Evolutionary conservation across 2,113 vertebrate species (phyloP).

Genomic region (Periophthalmus modestus): DNA sequence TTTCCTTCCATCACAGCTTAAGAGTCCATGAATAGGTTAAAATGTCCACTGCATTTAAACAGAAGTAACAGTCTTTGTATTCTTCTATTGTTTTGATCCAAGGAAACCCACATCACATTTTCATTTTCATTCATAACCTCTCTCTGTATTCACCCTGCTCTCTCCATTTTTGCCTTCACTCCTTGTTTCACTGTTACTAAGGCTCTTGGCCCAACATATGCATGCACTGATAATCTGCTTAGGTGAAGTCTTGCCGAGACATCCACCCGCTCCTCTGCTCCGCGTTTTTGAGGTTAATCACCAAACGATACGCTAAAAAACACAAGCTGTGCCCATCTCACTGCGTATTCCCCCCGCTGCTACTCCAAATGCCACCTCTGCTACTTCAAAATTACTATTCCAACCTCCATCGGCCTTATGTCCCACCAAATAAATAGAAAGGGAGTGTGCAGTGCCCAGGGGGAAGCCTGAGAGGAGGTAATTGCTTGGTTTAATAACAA

Average conservation of each 20-base stretch:
- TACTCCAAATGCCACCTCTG: conserved; percentile 56
- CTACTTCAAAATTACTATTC: conserved; percentile 60
- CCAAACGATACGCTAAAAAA: conserved; percentile 46
- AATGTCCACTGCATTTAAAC: no score
- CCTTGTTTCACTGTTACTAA: background rate
- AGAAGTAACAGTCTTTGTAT: no score
- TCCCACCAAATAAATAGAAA: conserved; percentile 59
- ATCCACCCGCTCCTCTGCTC: conserved; percentile 36
- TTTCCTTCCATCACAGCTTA: no score
- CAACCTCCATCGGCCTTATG: conserved; percentile 59
- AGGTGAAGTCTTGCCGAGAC: conserved; percentile 32
- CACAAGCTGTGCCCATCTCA: conserved; percentile 46
- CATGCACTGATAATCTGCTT: conserved; percentile 19
- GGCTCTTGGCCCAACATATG: background rate
- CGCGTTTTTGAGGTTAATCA: conserved; percentile 61
- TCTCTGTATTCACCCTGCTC: no score
- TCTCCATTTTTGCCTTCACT: no score
- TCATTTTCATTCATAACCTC: no score
- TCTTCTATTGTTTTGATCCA: background rate
- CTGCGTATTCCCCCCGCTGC: conserved; percentile 42
- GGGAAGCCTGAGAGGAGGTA: conserved; percentile 43
- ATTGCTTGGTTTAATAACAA: conserved; percentile 67
- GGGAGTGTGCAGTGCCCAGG: conserved; percentile 11
- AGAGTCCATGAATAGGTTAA: no score
- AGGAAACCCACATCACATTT: background rate